Base-by-base conservation (phyloP, 2,113 vertebrate species). In the Halcyon senegalensis region DNA sequence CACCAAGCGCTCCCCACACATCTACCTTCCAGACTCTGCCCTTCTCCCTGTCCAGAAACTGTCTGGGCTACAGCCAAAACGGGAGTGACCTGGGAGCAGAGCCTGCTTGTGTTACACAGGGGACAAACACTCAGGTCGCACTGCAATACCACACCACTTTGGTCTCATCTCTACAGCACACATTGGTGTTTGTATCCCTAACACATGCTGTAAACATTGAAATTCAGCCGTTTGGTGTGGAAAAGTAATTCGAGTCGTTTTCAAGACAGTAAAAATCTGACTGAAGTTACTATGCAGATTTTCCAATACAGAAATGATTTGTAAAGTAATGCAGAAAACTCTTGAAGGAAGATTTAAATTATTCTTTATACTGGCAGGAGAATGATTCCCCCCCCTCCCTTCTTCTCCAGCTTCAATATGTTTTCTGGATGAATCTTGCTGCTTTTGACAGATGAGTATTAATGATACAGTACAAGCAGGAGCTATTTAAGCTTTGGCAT, bases 81-180 rank as follows among this genome's bases (percentile, higher is more conserved):
- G 43, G n/a, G 11, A 63, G 33, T 7, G 3, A 23, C 15, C 5
- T 2, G 7, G 19, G 13, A 84, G 55, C 16, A 77, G 33, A 80
- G 30, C 5, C 72, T 85, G 33, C 9, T 31, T 23, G 9, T 21
- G 58, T 48, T 12, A 55, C 3, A 1, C 33, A 68, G 55, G 28
- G 30, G 6, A 59, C 37, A 31, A 0, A 1, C 7, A 1, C n/a
- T 53, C n/a, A 13, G 39, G 23, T 46, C 62, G 43, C 68, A 18
- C 68, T n/a, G 25, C 20, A 69, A 25, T 6, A 43, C 16, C 18
- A 24, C 30, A 28, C 11, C 33, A 18, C 41, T 39, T 20, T 1
- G 31, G 7, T 11, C 25, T 30, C 69, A 50, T 23, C 31, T 14
- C 24, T 56, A 13, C 35, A 19, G 28, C 10, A 35, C 33, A 12